Evolutionary conservation across 2,888 invertebrate species (phyloP).

Genomic region (Cenopis cana): DNA sequence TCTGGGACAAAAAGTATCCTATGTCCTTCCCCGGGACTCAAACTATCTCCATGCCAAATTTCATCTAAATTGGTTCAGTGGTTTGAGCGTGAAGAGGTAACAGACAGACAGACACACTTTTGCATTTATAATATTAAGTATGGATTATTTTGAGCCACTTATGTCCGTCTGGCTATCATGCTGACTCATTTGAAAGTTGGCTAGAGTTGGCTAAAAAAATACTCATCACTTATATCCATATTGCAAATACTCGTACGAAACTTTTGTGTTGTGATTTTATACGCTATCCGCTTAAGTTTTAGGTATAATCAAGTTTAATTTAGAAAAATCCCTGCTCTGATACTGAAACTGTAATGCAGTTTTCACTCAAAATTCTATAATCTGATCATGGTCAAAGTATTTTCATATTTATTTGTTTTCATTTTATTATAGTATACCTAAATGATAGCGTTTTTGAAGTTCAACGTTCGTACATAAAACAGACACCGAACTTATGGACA

Average conservation of each 20-base stretch:
- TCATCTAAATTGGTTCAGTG: too few relatives aligned
- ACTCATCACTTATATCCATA: not conserved
- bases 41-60: too few relatives aligned
- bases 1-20: too few relatives aligned
- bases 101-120: too few relatives aligned
- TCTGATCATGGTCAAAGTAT: not conserved
- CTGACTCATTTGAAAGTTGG: slow-evolving; percentile 24
- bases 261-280: not conserved
- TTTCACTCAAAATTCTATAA: not conserved
- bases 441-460: too few relatives aligned
- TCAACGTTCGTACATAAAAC: too few relatives aligned
- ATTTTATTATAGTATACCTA: too few relatives aligned
- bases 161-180: not conserved
- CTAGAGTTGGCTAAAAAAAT: slow-evolving; percentile 4
- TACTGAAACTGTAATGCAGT: not conserved
- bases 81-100: too few relatives aligned
- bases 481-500: too few relatives aligned
- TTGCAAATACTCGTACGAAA: not conserved
- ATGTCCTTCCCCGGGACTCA: too few relatives aligned
- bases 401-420: too few relatives aligned
- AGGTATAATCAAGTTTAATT: not conserved
- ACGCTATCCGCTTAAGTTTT: not conserved
- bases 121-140: too few relatives aligned
- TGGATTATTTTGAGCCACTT: not conserved
- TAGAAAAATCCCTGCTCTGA: not conserved